phyloP scores from a whole-genome alignment of 92 coral and sea anemone genomes.

The Chrysogorgia sp. region DNA sequence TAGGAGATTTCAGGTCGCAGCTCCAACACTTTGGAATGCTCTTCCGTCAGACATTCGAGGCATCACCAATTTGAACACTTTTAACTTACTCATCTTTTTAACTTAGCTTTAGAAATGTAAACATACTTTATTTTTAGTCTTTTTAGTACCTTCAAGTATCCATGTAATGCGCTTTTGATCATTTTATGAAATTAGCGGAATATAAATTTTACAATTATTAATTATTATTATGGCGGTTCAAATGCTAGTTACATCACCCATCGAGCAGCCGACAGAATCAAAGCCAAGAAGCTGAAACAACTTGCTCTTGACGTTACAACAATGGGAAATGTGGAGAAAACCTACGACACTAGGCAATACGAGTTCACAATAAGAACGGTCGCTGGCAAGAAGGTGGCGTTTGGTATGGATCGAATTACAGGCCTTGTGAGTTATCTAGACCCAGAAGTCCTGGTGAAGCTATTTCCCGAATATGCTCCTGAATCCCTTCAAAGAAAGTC shows the following conservation, averaged over 20 bases:
- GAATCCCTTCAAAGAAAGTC: constrained; percentile 69
- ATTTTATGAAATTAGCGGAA: too few relatives aligned
- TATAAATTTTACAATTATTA: too few relatives aligned
- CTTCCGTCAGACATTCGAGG: too few relatives aligned
- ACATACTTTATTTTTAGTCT: too few relatives aligned
- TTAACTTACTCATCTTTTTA: too few relatives aligned
- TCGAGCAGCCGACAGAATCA: constrained; percentile 67
- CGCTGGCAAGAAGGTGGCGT: constrained; percentile 65
- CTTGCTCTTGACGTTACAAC: constrained; percentile 65
- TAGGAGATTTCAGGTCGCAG: too few relatives aligned
- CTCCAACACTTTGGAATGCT: too few relatives aligned
- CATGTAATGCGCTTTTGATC: too few relatives aligned
- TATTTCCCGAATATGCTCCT: constrained; percentile 67
- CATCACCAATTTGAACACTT: too few relatives aligned
- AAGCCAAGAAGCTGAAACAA: constrained; percentile 48
- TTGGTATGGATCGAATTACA: constrained; percentile 63
- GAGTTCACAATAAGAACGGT: constrained; percentile 44
- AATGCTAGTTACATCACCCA: constrained; percentile 68
- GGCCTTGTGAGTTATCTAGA: constrained; percentile 62
- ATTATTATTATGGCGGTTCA: constrained; percentile 67
- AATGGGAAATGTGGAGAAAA: constrained; percentile 65
- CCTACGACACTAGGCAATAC: constrained; percentile 62
- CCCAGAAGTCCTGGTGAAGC: constrained; percentile 39
- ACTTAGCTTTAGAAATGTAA: too few relatives aligned
- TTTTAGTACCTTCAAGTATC: too few relatives aligned